Conservation (phyloP, 2,888 invertebrate species). For the Torymus aiolomorphi region DNA sequence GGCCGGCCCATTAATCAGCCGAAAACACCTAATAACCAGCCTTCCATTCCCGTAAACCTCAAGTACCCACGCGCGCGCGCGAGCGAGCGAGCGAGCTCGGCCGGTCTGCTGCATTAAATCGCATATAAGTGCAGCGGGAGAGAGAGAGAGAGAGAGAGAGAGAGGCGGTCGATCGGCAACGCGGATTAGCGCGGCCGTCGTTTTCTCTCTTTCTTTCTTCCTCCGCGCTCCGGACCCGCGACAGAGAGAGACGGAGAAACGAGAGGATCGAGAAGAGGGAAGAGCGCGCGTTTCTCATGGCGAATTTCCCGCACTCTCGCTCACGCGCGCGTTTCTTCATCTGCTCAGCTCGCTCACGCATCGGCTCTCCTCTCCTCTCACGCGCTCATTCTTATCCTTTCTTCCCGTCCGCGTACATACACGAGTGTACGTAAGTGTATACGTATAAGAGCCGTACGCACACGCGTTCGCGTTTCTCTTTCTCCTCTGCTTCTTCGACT, state of each 20-base stretch:
- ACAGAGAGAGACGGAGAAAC: not conserved
- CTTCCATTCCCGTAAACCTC: slow-evolving; percentile 57
- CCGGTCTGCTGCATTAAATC: slow-evolving; percentile 42
- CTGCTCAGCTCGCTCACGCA: slow-evolving; percentile 2
- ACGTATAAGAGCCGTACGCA: not conserved
- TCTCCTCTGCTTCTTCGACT: slow-evolving; percentile 36
- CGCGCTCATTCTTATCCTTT: not conserved
- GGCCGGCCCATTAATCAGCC: slow-evolving; percentile 57
- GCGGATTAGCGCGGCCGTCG: slow-evolving; percentile 68
- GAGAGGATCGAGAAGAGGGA: slow-evolving; percentile 1
- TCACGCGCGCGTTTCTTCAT: slow-evolving; percentile 1
- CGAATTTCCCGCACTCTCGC: slow-evolving; percentile 37
- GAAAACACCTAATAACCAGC: slow-evolving; percentile 58
- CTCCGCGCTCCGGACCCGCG: not conserved
- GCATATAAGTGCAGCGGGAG: slow-evolving; percentile 44
- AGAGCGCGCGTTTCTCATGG: slow-evolving; percentile 24
- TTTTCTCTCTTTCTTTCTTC: slow-evolving; percentile 9
- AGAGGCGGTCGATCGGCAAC: slow-evolving; percentile 66
- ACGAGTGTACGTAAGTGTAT: slow-evolving; percentile 8
- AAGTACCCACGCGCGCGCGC: slow-evolving; percentile 49
- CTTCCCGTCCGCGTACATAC: not conserved
- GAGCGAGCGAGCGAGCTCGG: too few relatives aligned
- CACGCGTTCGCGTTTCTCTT: slow-evolving; percentile 31
- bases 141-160: slow-evolving; percentile 37
- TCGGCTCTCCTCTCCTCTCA: not conserved